These are phyloP conservation scores for Prosapia bicincta DNA, from an alignment of 2,888 invertebrate genomes.

Conservation along the genomic window DNA sequence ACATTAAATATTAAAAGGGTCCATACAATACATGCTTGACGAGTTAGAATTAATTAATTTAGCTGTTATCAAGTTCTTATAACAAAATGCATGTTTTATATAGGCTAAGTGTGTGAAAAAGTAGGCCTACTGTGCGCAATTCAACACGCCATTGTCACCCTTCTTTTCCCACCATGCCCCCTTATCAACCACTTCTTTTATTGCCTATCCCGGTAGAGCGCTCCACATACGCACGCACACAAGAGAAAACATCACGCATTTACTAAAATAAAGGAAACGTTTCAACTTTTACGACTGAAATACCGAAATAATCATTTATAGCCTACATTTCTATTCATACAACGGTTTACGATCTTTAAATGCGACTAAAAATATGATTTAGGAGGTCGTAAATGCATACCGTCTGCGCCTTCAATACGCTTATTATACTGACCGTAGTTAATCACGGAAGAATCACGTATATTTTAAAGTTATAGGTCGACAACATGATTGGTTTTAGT, in stretches of 20 bases:
- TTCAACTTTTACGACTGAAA: background rate
- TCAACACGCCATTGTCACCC: background rate
- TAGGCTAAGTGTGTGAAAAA: no score
- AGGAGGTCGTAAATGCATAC: conserved; percentile 7
- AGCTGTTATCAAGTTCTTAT: no score
- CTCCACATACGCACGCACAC: background rate
- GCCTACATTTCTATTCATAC: conserved; percentile 21
- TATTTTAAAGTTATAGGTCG: background rate
- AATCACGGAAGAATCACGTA: background rate
- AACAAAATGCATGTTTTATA: no score
- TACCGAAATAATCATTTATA: conserved; percentile 21
- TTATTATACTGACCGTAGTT: background rate
- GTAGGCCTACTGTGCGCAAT: no score
- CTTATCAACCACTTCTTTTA: background rate
- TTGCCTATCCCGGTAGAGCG: background rate
- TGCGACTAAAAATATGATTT: conserved; percentile 26
- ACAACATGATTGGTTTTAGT: background rate
- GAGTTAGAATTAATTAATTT: no score
- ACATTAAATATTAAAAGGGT: no score
- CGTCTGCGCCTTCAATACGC: background rate
- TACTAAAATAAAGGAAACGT: background rate
- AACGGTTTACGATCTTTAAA: conserved; percentile 19
- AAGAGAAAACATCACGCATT: background rate
- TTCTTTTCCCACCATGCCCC: background rate
- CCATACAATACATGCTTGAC: no score